Percentiles rank a stretch among this genome's conserved stretches.
phyloP scores from a whole-genome alignment of 2,113 vertebrate species.

The Heterocephalus glaber region DNA sequence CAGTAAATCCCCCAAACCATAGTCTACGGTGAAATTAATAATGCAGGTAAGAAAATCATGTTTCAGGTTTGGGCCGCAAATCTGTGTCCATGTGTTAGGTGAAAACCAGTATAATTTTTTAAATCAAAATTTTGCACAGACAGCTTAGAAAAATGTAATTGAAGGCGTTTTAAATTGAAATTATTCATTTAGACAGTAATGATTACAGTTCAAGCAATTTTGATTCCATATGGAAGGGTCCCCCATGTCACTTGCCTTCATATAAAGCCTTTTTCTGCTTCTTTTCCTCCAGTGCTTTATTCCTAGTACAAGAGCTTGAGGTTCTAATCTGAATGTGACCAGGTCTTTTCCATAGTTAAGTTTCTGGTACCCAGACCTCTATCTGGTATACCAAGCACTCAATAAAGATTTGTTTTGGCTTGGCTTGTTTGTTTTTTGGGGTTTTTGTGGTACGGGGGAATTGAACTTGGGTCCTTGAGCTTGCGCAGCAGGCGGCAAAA shows the following conservation, averaged over 20 bases:
- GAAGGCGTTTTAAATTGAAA: conserved; percentile 26
- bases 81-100: not conserved
- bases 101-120: not conserved
- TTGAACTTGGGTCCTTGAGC: too few relatives aligned
- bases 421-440: too few relatives aligned
- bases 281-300: not conserved
- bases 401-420: not conserved
- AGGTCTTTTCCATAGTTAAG: conserved; percentile 14
- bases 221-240: not conserved
- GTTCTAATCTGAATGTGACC: not conserved
- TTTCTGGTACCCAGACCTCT: not conserved
- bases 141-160: conserved; percentile 6
- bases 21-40: not conserved
- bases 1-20: not conserved
- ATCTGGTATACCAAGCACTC: not conserved
- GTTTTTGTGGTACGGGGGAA: too few relatives aligned
- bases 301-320: not conserved
- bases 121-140: not conserved
- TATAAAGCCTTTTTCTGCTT: not conserved
- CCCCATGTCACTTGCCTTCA: not conserved
- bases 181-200: not conserved
- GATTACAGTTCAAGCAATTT: conserved; percentile 23
- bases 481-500: too few relatives aligned
- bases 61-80: not conserved
- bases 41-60: not conserved